Evolutionary conservation across 2,797 vertebrate species (phyloP).

Genomic region (Gymnopithys bicolor): DNA sequence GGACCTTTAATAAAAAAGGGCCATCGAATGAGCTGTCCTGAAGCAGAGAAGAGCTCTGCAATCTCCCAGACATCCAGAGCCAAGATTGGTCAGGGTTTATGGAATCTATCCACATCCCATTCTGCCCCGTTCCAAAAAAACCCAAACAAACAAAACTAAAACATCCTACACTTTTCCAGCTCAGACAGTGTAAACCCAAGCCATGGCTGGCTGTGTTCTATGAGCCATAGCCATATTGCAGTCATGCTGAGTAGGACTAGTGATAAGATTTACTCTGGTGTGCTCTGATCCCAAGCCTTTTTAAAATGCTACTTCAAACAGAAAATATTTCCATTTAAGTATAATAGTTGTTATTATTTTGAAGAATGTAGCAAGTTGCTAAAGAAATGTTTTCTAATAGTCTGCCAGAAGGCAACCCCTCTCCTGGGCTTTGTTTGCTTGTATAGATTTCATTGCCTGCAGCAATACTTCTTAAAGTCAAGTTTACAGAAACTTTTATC

Average conservation of each 20-base stretch:
- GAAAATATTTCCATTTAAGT: conserved; percentile 33
- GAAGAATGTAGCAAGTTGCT: conserved; percentile 20
- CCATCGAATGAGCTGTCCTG: background rate
- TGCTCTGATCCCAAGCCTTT: conserved; percentile 12
- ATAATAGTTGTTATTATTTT: conserved; percentile 47
- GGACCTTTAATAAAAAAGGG: background rate
- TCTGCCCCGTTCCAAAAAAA: background rate
- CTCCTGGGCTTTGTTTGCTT: conserved; percentile 66
- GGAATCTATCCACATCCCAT: background rate
- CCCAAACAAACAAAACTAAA: background rate
- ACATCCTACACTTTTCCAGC: background rate
- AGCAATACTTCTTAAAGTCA: conserved; percentile 66
- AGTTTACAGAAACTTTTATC: conserved; percentile 58
- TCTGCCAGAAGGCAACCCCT: conserved; percentile 44
- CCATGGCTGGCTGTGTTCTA: background rate
- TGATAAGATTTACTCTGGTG: background rate
- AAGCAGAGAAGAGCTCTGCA: background rate
- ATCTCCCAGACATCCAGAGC: background rate
- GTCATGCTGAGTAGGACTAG: background rate
- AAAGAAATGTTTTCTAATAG: conserved; percentile 39
- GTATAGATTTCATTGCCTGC: conserved; percentile 46
- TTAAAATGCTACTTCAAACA: background rate
- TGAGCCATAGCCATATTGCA: background rate
- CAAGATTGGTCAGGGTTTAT: background rate
- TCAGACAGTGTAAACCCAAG: background rate